A percentile compares a stretch with the other conserved stretches of the same genome.
phyloP scores from a whole-genome alignment of 2,888 invertebrate genomes.

The Pardosa pseudoannulata region DNA sequence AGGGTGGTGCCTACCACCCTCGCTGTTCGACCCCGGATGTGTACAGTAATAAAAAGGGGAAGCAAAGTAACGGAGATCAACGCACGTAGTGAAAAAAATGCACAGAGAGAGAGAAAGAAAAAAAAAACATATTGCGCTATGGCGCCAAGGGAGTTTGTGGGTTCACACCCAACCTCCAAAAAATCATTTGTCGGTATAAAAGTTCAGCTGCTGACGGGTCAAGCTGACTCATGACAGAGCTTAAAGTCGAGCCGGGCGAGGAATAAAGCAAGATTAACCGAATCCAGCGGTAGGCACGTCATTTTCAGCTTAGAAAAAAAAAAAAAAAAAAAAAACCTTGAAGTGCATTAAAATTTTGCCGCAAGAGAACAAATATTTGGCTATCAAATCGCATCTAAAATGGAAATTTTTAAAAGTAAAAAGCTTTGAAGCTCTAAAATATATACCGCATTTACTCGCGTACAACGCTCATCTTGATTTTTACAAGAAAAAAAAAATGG shows the following conservation, averaged over 20 bases:
- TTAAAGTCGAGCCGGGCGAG: not conserved
- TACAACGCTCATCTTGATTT: too few species aligned
- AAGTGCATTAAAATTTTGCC: too few species aligned
- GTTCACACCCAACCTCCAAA: constrained; percentile 54
- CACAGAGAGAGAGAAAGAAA: too few species aligned
- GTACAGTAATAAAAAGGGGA: constrained; percentile 53
- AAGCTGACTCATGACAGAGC: constrained; percentile 43
- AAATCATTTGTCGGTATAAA: constrained; percentile 26
- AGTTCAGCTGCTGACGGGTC: constrained; percentile 63
- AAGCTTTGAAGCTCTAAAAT: too few species aligned
- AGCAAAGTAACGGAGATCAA: constrained; percentile 43
- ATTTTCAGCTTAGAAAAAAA: too few species aligned
- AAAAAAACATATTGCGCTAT: not conserved
- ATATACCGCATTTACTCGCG: too few species aligned
- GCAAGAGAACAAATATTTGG: too few species aligned
- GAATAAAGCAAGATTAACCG: not conserved
- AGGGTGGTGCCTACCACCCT: constrained; percentile 55
- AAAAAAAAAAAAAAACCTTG: too few species aligned
- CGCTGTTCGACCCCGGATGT: constrained; percentile 66
- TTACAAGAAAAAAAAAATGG: too few species aligned
- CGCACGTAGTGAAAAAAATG: constrained; percentile 4
- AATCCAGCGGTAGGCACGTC: not conserved
- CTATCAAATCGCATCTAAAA: too few species aligned
- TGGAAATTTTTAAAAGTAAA: too few species aligned
- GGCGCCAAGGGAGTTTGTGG: constrained; percentile 57